Evolutionary conservation across 2,888 invertebrate genomes (phyloP).

Genomic region (Lasioglossum pauxillum): DNA sequence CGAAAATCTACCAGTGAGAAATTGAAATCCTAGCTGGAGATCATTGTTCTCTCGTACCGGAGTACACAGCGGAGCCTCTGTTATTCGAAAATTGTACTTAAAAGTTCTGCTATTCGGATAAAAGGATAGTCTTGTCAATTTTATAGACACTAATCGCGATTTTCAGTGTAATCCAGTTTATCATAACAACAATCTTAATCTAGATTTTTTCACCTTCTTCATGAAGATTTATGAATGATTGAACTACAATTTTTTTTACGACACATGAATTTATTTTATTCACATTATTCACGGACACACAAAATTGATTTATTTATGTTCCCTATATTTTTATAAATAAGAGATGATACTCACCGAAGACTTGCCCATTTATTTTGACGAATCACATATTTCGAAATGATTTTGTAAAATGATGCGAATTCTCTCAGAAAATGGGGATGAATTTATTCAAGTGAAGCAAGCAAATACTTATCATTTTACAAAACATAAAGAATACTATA

Average conservation of each 20-base stretch:
- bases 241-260: background rate
- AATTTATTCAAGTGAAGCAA: too few relatives aligned
- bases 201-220: background rate
- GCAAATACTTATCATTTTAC: too few relatives aligned
- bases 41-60: background rate
- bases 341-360: background rate
- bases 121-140: background rate
- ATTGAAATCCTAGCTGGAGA: background rate
- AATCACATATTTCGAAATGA: background rate
- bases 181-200: background rate
- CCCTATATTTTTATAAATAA: background rate
- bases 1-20: conserved; percentile 11
- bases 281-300: too few relatives aligned
- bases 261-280: too few relatives aligned
- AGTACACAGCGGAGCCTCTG: background rate
- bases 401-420: background rate
- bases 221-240: background rate
- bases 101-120: background rate
- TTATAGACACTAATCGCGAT: background rate
- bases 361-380: too few relatives aligned
- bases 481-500: too few relatives aligned
- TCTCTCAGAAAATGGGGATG: too few relatives aligned
- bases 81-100: background rate
- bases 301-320: background rate
- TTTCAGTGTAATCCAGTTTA: background rate